phyloP scores from a whole-genome alignment of 2,888 invertebrate species.

The Dexiosoma caninum region DNA sequence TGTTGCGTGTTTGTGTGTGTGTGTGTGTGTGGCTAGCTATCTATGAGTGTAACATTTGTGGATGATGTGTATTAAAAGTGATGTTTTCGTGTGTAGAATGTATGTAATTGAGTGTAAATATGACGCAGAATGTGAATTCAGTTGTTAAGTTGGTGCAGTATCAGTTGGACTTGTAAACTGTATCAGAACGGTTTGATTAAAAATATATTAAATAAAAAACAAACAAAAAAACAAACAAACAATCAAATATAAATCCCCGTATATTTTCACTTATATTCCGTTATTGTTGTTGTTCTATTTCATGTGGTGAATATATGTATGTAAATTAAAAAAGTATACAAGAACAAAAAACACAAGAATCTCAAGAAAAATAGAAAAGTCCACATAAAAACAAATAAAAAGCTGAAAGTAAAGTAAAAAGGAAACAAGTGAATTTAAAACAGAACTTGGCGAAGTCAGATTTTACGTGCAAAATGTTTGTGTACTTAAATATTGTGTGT shows the following conservation, averaged over 20 bases:
- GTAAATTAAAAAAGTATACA: not conserved
- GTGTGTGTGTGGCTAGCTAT: not conserved
- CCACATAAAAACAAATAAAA: conserved; percentile 6
- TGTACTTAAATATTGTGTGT: conserved; percentile 21
- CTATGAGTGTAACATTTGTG: conserved; percentile 14
- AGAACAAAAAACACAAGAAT: not conserved
- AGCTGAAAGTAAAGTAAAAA: not conserved
- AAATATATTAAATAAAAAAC: not conserved
- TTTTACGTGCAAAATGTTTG: conserved; percentile 29
- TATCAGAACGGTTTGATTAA: conserved; percentile 59
- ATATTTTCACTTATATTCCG: conserved; percentile 33
- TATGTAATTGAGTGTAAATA: conserved; percentile 62
- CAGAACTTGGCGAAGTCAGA: not conserved
- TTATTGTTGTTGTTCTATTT: conserved; percentile 41
- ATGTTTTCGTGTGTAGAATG: conserved; percentile 47
- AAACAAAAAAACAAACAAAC: conserved; percentile 6
- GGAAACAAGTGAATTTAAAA: not conserved
- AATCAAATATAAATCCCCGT: conserved; percentile 34
- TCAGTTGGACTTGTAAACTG: conserved; percentile 62
- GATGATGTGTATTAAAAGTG: conserved; percentile 23
- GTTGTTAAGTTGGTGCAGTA: conserved; percentile 63
- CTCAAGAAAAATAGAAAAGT: conserved; percentile 20
- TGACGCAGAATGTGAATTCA: conserved; percentile 62
- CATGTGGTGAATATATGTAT: conserved; percentile 38
- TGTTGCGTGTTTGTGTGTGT: not conserved